Evolutionary conservation across 2,797 vertebrate species (phyloP), one percentile per base, ranked within the genome.

Genomic region (Thripadectes ignobilis): DNA sequence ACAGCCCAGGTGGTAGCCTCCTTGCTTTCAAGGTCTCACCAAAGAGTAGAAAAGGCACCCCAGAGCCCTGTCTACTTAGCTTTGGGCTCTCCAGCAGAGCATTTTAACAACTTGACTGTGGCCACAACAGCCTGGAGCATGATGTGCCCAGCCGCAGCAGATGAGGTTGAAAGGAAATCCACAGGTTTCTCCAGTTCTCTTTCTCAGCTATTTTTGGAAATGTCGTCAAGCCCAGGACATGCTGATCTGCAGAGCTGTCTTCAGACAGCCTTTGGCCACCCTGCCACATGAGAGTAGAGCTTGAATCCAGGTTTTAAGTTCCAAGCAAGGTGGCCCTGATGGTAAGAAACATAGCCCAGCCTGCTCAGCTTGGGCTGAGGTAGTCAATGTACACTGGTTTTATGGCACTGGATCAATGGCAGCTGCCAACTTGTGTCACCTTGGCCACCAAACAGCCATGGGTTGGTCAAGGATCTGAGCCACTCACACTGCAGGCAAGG

Each of bases 141-240:
- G 2, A 12, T 16, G 54, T 76, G 51, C 66, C 76, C 62, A n/a
- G 67, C 63, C 24, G 6, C 0, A 2, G 74, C 65, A 90, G 73
- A 89, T 71, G 87, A 89, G 79, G 49, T 54, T 68, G 58, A 86
- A 88, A 94, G 76, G 61, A 93, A 94, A 95, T 76, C 63, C 83
- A 78, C 48, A 69, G 41, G 41, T 36, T 81, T 59, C 85, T 76
- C 82, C 7, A 3, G 55, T 94, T 95, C 91, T 91, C 46, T 69
- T 90, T 97, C 92, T 71, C 67, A 82, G 46, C 59, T 86, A 4
- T 41, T 67, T 94, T 93, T 92, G 75, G 68, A 95, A 51, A 88
- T 41, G 68, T 22, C 66, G 85, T 73, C 0, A 0, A 78, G 71
- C 51, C 46, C 63, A 71, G 67, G 85, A 26, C 34, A 45, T 2